Evolutionary conservation across 1,140 invertebrate genomes (phyloP).

Genomic region (Megalonaias nervosa): DNA sequence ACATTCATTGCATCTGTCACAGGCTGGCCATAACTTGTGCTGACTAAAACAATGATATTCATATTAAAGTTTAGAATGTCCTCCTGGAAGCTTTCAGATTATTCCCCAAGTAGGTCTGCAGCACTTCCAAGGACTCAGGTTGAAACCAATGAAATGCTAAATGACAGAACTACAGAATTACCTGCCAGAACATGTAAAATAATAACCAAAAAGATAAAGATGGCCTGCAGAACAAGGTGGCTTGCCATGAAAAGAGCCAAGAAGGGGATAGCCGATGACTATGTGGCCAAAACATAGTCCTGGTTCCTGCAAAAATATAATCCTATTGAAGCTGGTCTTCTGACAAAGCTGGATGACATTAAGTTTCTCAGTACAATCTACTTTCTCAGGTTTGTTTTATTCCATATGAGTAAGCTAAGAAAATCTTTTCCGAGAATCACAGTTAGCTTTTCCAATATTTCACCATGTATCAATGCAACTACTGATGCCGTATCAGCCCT

Average conservation of each 20-base stretch:
- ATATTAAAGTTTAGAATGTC: conserved; percentile 30
- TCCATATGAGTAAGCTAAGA: background rate
- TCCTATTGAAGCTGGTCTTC: conserved; percentile 30
- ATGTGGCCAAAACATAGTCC: conserved; percentile 15
- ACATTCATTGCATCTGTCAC: conserved; percentile 35
- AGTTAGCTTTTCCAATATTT: background rate
- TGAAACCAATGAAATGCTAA: conserved; percentile 8
- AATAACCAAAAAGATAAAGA: conserved; percentile 30
- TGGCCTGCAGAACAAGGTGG: conserved; percentile 39
- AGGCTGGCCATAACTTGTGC: conserved; percentile 35
- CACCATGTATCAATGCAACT: background rate
- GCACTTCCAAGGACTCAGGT: conserved; percentile 7
- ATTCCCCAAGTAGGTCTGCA: conserved; percentile 40
- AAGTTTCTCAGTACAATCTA: conserved; percentile 30
- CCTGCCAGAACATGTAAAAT: background rate
- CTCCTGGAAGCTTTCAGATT: conserved; percentile 33
- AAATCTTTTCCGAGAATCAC: background rate
- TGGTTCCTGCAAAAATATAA: background rate
- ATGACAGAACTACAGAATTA: background rate
- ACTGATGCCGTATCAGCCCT: background rate
- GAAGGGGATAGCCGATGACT: conserved; percentile 12
- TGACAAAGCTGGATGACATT: conserved; percentile 21
- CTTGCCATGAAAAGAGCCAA: conserved; percentile 30
- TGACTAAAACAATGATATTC: conserved; percentile 29
- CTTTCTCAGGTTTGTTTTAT: background rate